Percentiles rank a stretch among this genome's conserved stretches.
These are phyloP conservation scores for Phalacrocorax brasilianus DNA, from an alignment of 2,113 vertebrate species.

Conservation along the genomic window DNA sequence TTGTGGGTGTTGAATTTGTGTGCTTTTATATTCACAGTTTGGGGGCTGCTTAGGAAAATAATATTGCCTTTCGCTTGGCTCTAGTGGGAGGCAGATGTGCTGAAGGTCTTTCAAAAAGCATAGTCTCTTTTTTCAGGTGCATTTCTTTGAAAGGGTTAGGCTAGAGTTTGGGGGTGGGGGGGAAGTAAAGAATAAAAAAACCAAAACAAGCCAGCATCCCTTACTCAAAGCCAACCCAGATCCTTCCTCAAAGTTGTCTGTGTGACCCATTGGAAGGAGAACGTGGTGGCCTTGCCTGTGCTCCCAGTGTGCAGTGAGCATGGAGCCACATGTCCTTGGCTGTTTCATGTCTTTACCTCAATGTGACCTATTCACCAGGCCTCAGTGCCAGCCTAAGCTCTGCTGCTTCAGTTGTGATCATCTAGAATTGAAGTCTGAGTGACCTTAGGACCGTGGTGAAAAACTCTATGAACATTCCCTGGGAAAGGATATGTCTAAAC, in stretches of 20 bases:
- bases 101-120: background rate
- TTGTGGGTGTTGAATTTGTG: slow-evolving; percentile 30
- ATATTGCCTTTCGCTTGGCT: background rate
- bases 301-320: background rate
- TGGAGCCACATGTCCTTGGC: background rate
- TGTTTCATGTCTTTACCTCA: background rate
- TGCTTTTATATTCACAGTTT: slow-evolving; percentile 57
- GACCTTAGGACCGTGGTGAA: background rate
- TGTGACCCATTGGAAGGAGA: background rate
- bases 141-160: background rate
- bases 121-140: background rate
- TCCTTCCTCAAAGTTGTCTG: background rate
- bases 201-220: background rate
- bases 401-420: background rate
- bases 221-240: background rate
- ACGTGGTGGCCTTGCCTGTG: background rate
- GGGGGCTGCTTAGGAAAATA: slow-evolving; percentile 33
- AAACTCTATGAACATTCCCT: background rate
- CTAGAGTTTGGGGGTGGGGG: background rate
- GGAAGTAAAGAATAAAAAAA: background rate
- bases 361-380: background rate
- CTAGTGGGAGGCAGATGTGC: background rate
- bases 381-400: background rate
- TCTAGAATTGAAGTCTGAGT: background rate
- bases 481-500: background rate